Conservation (phyloP, 2,888 invertebrate species). For the Mayetiola destructor region DNA sequence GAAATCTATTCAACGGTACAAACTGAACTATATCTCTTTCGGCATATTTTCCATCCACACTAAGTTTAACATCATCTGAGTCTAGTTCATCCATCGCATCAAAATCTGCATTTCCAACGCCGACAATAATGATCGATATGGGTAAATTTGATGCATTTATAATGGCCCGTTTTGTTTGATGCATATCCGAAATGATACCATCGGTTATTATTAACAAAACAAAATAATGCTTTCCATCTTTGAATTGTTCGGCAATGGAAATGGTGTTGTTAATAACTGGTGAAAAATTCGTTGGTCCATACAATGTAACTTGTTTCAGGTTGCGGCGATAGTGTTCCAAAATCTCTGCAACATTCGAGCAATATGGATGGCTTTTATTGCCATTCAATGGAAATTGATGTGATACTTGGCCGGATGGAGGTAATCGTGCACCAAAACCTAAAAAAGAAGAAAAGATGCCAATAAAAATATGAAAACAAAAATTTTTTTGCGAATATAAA, state of each 20-base stretch:
- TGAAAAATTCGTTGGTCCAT: constrained; percentile 8
- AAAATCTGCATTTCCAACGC: constrained; percentile 4
- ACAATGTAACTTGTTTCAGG: neutral
- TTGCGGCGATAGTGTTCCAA: neutral
- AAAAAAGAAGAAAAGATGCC: neutral
- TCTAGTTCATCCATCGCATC: constrained; percentile 4
- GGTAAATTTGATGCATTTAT: neutral
- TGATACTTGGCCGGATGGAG: neutral
- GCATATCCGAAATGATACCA: constrained; percentile 8
- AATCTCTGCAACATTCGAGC: neutral
- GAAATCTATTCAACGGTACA: neutral
- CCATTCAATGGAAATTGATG: constrained; percentile 12
- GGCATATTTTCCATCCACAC: neutral
- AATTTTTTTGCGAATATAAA: neutral
- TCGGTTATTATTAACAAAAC: constrained; percentile 9
- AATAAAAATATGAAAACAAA: neutral
- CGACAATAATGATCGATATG: constrained; percentile 3
- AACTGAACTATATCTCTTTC: constrained; percentile 9
- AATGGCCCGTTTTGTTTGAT: neutral
- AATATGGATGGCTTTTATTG: constrained; percentile 1
- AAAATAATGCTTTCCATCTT: constrained; percentile 6
- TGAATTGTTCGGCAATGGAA: neutral
- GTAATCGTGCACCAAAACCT: constrained; percentile 11
- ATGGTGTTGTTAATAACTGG: constrained; percentile 3
- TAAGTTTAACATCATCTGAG: neutral